Base-by-base conservation (phyloP, 2,888 invertebrate species). In the Cephus pygmeus region DNA sequence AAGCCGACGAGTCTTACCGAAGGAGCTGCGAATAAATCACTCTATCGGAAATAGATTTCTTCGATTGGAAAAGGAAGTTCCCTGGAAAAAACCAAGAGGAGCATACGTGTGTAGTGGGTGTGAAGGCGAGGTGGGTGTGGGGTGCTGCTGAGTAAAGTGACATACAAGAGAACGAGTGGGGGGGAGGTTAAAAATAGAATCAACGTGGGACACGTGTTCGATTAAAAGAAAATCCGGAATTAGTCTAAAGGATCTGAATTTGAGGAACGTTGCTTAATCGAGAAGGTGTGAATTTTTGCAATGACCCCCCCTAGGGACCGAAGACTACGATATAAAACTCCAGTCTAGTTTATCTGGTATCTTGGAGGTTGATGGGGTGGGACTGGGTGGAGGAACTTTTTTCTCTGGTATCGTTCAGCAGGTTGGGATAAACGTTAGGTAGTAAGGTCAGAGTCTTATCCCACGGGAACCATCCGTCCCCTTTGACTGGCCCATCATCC, bases 1-100 rank as follows among this genome's bases (percentile, higher is more conserved):
- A 79, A 76, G 74, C 76, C 71, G 75, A 76, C 79, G 83, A 80
- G 80, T 82, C 77, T 81, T 81, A 80, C 79, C 76, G 82, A 80
- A 78, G 81, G 82, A 76, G 76, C 76, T 80, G 76, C 73, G 77
- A 76, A 79, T 82, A 79, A 73, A 75, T 71, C 77, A 74, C 78
- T 79, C 36, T 76, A 71, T 71, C 79, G 84, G 83, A 88, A 90
- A 88, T 88, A 86, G 87, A 88, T 88, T 89, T 87, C 81, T 82
- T 85, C 85, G 85, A 88, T 87, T 88, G 83, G 83, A 84, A 85
- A 83, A 86, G 87, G 85, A 88, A 88, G 87, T 86, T 87, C 85
- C 84, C 12, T 71, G 6, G 71, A 15, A 34, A 34, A 34, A 31
- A 31, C 31, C 12, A 71, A 71, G 33, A 9, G 71, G 73, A 76